Conservation (phyloP, 2,888 invertebrate species). For the Hydrotaea diabolus region DNA sequence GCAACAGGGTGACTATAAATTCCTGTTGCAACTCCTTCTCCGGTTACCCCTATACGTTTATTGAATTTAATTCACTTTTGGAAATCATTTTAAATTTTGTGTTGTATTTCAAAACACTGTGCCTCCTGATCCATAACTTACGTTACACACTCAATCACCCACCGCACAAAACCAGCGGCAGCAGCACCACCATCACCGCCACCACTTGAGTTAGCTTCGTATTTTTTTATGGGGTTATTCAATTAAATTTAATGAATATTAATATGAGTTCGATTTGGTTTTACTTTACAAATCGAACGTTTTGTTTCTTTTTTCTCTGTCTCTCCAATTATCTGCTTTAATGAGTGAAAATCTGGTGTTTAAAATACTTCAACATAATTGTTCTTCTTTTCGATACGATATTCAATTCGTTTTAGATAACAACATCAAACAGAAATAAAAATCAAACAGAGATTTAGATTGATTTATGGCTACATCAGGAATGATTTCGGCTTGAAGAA, state of each 20-base stretch:
- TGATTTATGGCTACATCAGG: slow-evolving; percentile 8
- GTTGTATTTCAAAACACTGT: neutral
- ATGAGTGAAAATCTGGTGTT: slow-evolving; percentile 60
- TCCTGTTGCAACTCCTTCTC: no score
- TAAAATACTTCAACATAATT: slow-evolving; percentile 3
- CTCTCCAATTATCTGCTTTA: slow-evolving; percentile 58
- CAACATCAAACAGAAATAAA: neutral
- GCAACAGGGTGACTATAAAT: no score
- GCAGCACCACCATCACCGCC: neutral
- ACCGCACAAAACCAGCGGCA: neutral
- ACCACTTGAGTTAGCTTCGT: slow-evolving; percentile 36
- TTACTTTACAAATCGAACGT: slow-evolving; percentile 31
- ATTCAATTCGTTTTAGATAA: slow-evolving; percentile 24
- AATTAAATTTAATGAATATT: slow-evolving; percentile 67
- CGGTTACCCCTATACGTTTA: no score
- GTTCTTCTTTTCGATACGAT: neutral
- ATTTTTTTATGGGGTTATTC: slow-evolving; percentile 55
- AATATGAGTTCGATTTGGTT: slow-evolving; percentile 63
- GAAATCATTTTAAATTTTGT: no score
- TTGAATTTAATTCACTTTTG: no score
- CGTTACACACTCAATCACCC: slow-evolving; percentile 27
- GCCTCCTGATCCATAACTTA: neutral
- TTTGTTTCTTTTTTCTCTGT: neutral
- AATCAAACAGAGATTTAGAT: neutral
- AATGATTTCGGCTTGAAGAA: neutral